Percentiles rank a stretch among this genome's conserved stretches.
These are phyloP conservation scores for Stegophylla sp. DNA, from an alignment of 2,888 invertebrate species.

Conservation along the genomic window DNA sequence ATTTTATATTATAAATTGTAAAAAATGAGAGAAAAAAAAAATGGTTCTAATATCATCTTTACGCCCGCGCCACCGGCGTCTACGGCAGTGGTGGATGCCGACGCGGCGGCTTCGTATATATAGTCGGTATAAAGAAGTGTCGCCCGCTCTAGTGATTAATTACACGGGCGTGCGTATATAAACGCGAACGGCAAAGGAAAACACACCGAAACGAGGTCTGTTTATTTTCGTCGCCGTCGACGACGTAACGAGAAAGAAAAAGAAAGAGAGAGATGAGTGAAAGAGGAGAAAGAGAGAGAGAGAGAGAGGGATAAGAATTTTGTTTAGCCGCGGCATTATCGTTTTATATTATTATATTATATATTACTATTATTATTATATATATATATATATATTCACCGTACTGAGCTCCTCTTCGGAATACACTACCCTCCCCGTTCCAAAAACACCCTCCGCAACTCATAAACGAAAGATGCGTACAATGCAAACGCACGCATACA, in stretches of 20 bases:
- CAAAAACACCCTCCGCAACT: background rate
- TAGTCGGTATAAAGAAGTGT: constrained; percentile 54
- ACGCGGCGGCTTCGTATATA: background rate
- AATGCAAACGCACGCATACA: background rate
- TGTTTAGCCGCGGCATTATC: constrained; percentile 46
- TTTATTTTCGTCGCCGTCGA: constrained; percentile 51
- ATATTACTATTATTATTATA: constrained; percentile 20
- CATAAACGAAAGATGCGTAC: background rate
- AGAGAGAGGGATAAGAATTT: constrained; percentile 45
- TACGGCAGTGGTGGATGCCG: background rate
- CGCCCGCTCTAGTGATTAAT: constrained; percentile 54
- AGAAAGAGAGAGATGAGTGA: too few relatives aligned
- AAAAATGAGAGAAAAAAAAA: constrained; percentile 25
- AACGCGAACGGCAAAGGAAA: constrained; percentile 34
- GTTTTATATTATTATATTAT: constrained; percentile 23
- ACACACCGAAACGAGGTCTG: constrained; percentile 41
- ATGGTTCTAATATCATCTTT: constrained; percentile 45
- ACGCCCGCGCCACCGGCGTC: constrained; percentile 9
- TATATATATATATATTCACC: background rate
- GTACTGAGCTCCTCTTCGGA: background rate
- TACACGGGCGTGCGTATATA: constrained; percentile 9
- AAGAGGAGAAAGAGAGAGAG: too few relatives aligned
- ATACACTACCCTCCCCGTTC: background rate
- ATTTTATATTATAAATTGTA: constrained; percentile 38
- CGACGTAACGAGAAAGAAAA: background rate